Conservation (phyloP, 2,113 vertebrate species). For the Anthoscopus minutus region DNA sequence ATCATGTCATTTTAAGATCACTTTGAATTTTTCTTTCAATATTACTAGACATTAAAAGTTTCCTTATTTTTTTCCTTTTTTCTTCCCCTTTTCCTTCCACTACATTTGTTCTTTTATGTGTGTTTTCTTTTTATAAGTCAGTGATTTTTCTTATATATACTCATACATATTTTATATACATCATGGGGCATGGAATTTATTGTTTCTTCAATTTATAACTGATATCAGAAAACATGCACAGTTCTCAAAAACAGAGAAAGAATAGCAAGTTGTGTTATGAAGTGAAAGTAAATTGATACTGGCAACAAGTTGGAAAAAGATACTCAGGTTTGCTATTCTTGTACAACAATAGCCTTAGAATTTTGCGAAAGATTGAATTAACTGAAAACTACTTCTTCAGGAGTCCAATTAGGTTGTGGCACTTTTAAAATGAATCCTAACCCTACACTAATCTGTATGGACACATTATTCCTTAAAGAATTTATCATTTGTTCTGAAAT, state of each 20-base stretch:
- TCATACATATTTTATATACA: not conserved
- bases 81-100: not conserved
- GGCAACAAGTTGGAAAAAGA: not conserved
- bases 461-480: not conserved
- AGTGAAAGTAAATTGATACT: not conserved
- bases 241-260: not conserved
- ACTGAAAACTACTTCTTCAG: not conserved
- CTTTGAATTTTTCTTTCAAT: not conserved
- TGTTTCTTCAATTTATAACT: not conserved
- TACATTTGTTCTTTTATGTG: not conserved
- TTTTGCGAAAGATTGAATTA: not conserved
- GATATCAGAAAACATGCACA: not conserved
- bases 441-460: not conserved
- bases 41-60: not conserved
- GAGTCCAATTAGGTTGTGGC: not conserved
- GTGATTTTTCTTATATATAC: not conserved
- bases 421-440: not conserved
- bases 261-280: not conserved
- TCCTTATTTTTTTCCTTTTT: not conserved
- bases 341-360: not conserved
- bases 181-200: not conserved
- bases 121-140: not conserved
- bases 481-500: not conserved
- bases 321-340: not conserved
- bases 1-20: not conserved